These are phyloP conservation scores for Brachyhypopomus gauderio DNA, from an alignment of 2,113 vertebrate genomes.

Conservation along the genomic window DNA sequence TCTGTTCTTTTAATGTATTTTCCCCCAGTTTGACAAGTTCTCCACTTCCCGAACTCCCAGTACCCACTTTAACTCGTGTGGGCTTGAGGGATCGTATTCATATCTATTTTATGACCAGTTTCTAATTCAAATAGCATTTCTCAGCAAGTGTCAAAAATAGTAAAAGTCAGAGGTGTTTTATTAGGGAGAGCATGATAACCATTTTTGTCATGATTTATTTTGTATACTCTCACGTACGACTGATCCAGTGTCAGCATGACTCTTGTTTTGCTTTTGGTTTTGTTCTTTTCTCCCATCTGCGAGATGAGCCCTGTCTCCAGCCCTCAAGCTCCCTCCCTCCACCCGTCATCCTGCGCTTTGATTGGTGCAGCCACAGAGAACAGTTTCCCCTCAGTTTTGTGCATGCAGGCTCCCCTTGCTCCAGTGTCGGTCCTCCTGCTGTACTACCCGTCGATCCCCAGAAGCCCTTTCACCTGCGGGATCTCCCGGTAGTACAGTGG, in stretches of 20 bases:
- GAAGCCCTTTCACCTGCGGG: slow-evolving; percentile 46
- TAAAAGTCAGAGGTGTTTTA: neutral
- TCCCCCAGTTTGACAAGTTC: too few relatives aligned
- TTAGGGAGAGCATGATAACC: neutral
- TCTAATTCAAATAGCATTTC: too few relatives aligned
- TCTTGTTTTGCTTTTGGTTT: slow-evolving; percentile 63
- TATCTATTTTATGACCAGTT: too few relatives aligned
- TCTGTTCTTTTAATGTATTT: too few relatives aligned
- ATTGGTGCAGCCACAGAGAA: slow-evolving; percentile 87
- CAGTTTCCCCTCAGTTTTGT: slow-evolving; percentile 99
- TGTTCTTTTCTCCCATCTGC: slow-evolving; percentile 62
- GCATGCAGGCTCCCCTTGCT: slow-evolving; percentile 81
- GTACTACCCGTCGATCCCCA: slow-evolving; percentile 72
- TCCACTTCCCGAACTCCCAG: too few relatives aligned
- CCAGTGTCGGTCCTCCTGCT: slow-evolving; percentile 55
- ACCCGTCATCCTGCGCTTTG: slow-evolving; percentile 80
- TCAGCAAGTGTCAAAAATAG: too few relatives aligned
- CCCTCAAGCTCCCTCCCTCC: slow-evolving; percentile 75
- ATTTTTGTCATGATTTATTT: neutral
- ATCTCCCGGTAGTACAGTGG: slow-evolving; percentile 75
- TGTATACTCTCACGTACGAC: neutral
- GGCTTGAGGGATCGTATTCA: too few relatives aligned
- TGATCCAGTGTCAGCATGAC: slow-evolving; percentile 30
- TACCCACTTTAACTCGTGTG: too few relatives aligned
- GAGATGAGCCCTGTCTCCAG: slow-evolving; percentile 71